A percentile compares a stretch with the other conserved stretches of the same genome.
Evolutionary conservation across 2,888 invertebrate genomes (phyloP).

Genomic region (Chirona hameri): DNA sequence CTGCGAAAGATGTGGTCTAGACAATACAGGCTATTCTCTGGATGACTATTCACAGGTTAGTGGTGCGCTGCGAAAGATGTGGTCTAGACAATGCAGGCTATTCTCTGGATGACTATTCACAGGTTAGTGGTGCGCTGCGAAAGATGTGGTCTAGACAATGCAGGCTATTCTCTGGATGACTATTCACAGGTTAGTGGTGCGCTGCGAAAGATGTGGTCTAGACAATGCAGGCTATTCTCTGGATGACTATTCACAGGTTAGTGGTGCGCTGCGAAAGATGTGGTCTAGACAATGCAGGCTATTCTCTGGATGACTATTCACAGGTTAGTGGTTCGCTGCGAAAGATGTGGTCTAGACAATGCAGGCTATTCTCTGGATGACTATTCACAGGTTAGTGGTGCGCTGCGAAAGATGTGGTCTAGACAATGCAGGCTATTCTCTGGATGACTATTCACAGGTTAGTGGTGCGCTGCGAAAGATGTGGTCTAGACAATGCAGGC

Average conservation of each 20-base stretch:
- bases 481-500: too few relatives aligned
- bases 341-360: too few relatives aligned
- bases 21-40: conserved; percentile 55
- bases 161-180: conserved; percentile 63
- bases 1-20: too few relatives aligned
- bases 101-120: conserved; percentile 73
- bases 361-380: conserved; percentile 60
- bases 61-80: too few relatives aligned
- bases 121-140: conserved; percentile 45
- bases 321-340: conserved; percentile 45
- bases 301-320: conserved; percentile 72
- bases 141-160: too few relatives aligned
- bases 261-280: not conserved
- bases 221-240: conserved; percentile 52
- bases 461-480: not conserved
- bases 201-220: too few relatives aligned
- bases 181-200: conserved; percentile 55
- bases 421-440: conserved; percentile 47
- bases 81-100: too few relatives aligned
- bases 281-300: too few relatives aligned
- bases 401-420: too few relatives aligned
- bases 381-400: conserved; percentile 58
- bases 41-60: conserved; percentile 62
- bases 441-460: conserved; percentile 68
- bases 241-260: conserved; percentile 65